A percentile compares a stretch with the other conserved stretches of the same genome.
phyloP scores from a whole-genome alignment of 2,797 vertebrate species.

The Argyrosomus regius region DNA sequence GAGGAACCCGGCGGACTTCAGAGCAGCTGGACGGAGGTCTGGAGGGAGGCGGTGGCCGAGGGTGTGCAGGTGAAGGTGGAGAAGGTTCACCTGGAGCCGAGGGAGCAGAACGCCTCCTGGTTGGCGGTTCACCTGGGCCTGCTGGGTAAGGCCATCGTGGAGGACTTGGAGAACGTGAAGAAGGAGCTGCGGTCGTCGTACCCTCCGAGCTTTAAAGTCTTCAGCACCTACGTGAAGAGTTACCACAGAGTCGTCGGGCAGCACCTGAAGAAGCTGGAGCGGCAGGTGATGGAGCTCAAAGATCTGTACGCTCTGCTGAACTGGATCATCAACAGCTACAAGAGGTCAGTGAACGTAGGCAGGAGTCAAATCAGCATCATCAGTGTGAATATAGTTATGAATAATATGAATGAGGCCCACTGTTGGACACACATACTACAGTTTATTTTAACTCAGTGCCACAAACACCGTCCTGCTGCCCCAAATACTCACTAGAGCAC shows the following conservation, averaged over 20 bases:
- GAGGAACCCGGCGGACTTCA: constrained; percentile 67
- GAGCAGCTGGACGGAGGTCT: constrained; percentile 87
- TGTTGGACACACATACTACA: not conserved
- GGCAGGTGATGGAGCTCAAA: constrained; percentile 62
- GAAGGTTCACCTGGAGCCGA: constrained; percentile 61
- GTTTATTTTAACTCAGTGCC: not conserved
- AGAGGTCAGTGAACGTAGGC: constrained; percentile 82
- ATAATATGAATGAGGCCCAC: not conserved
- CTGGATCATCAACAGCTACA: constrained; percentile 89
- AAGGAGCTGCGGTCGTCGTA: constrained; percentile 85
- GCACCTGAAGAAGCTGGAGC: constrained; percentile 85
- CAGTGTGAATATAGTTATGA: not conserved
- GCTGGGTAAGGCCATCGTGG: constrained; percentile 83
- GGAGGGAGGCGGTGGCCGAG: constrained; percentile 83
- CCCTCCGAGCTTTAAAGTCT: constrained; percentile 88
- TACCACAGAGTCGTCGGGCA: constrained; percentile 86
- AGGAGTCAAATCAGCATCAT: not conserved
- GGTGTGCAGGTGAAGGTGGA: constrained; percentile 83
- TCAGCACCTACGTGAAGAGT: constrained; percentile 86
- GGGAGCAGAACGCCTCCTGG: constrained; percentile 74
- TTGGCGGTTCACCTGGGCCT: constrained; percentile 84
- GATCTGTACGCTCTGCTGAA: constrained; percentile 88
- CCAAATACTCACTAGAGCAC: not conserved
- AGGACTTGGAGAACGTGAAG: constrained; percentile 88
- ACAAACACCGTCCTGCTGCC: not conserved